Conservation (phyloP, 2,113 vertebrate species). For the Cyphomyrus plagiostoma region DNA sequence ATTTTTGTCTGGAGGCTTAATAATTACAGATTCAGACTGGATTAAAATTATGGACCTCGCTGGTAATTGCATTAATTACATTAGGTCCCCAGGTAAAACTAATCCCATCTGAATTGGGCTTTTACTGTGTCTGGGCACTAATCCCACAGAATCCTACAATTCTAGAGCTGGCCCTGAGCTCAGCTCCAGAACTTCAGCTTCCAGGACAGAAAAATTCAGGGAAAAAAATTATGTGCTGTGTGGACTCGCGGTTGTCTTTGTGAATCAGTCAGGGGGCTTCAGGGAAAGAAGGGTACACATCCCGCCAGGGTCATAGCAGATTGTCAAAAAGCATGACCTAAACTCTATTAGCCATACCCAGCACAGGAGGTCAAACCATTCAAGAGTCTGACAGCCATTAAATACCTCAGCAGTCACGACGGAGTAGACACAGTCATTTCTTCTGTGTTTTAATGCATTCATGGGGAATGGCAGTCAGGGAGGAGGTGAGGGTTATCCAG, state of each 20-base stretch:
- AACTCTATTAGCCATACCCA: neutral
- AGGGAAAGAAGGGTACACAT: neutral
- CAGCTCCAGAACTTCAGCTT: neutral
- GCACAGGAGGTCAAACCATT: neutral
- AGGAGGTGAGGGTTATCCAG: neutral
- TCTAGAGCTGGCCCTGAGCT: neutral
- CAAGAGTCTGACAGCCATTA: neutral
- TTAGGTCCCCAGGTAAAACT: neutral
- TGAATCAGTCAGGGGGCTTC: neutral
- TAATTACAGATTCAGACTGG: neutral
- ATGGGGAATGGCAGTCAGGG: neutral
- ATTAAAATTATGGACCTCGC: neutral
- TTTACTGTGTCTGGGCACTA: neutral
- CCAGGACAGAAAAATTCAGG: neutral
- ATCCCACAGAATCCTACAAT: neutral
- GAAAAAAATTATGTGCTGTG: neutral
- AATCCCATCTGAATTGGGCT: neutral
- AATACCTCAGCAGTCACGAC: neutral
- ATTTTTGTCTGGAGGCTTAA: neutral
- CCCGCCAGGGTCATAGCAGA: neutral
- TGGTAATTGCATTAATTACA: neutral
- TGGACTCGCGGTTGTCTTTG: neutral
- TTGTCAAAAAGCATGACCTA: neutral
- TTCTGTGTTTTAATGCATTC: neutral
- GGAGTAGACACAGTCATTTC: neutral